A percentile compares a stretch with the other conserved stretches of the same genome.
Evolutionary conservation across 2,888 invertebrate genomes (phyloP).

Genomic region (Steromphala cineraria): DNA sequence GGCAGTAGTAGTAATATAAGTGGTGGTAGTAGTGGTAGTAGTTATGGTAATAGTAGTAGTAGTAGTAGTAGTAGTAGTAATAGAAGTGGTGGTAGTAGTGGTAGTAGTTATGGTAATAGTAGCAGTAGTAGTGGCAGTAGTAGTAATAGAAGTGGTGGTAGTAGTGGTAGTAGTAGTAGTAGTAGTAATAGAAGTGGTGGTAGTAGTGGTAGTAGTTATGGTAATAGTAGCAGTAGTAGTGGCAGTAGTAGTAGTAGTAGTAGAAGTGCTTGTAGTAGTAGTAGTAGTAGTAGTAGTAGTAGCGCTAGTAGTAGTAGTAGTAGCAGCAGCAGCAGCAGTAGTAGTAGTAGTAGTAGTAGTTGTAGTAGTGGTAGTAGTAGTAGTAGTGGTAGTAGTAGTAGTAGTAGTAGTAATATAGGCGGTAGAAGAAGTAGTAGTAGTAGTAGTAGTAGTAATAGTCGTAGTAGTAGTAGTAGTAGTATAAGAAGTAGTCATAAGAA

Average conservation of each 20-base stretch:
- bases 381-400: conserved; percentile 16
- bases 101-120: too few relatives aligned
- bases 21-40: too few relatives aligned
- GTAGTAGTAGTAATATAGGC: conserved; percentile 7
- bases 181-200: background rate
- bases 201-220: background rate
- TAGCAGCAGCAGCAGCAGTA: conserved; percentile 31
- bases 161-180: too few relatives aligned
- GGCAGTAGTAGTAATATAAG: too few relatives aligned
- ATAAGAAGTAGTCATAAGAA: too few relatives aligned
- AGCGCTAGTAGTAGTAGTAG: conserved; percentile 29
- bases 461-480: conserved; percentile 34
- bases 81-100: too few relatives aligned
- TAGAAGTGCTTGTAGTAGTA: background rate
- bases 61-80: too few relatives aligned
- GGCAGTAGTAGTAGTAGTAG: background rate
- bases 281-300: conserved; percentile 26
- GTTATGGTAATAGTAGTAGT: too few relatives aligned
- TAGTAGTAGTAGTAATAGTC: conserved; percentile 26
- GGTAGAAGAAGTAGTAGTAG: conserved; percentile 22
- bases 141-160: too few relatives aligned
- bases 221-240: too few relatives aligned
- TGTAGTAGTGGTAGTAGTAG: conserved; percentile 15
- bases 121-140: too few relatives aligned
- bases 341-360: background rate